A percentile compares a stretch with the other conserved stretches of the same genome.
Evolutionary conservation across 2,797 vertebrate genomes (phyloP).

Genomic region (Anabacerthia variegaticeps): DNA sequence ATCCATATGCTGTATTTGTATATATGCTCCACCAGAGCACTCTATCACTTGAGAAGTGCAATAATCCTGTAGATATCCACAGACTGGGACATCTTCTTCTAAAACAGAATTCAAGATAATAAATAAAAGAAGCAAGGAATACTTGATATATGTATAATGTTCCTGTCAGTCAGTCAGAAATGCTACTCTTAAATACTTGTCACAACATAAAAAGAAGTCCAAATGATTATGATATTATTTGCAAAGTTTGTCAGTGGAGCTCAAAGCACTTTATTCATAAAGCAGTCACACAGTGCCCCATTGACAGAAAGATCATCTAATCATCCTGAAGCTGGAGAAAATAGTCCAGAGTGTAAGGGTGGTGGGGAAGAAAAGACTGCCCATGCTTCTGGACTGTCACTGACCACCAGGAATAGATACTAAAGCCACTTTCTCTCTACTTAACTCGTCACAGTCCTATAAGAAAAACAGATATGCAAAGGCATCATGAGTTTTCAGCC

Average conservation of each 20-base stretch:
- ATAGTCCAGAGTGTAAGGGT: neutral
- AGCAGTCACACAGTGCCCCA: neutral
- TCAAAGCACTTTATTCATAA: neutral
- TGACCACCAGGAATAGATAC: neutral
- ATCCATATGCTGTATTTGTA: neutral
- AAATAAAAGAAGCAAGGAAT: neutral
- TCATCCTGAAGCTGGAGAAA: neutral
- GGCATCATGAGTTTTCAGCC: neutral
- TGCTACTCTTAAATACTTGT: neutral
- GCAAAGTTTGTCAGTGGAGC: neutral
- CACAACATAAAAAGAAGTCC: neutral
- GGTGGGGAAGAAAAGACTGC: rapidly evolving
- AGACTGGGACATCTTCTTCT: neutral
- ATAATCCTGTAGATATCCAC: neutral
- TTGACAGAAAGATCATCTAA: neutral
- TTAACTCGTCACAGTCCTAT: neutral
- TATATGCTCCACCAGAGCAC: neutral
- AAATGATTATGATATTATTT: neutral
- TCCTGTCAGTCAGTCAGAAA: neutral
- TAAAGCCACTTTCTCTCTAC: neutral
- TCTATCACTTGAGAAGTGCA: neutral
- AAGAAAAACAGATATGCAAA: neutral
- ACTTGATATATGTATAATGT: neutral
- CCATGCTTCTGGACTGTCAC: neutral
- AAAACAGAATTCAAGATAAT: neutral